Evolutionary conservation across 2,888 invertebrate genomes (phyloP).

Genomic region (Margaritifera margaritifera): DNA sequence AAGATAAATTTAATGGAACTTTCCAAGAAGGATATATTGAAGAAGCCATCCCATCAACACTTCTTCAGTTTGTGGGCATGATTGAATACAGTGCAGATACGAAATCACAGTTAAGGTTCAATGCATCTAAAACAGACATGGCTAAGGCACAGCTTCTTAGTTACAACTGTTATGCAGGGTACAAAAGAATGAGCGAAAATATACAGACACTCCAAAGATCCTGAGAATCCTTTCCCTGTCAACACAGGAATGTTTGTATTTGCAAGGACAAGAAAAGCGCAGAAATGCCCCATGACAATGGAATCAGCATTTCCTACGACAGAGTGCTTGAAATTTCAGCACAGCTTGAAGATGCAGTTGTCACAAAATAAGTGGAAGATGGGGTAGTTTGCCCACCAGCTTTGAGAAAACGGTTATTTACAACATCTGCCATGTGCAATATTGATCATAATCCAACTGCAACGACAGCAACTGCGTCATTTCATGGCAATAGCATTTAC

Average conservation of each 20-base stretch:
- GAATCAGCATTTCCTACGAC: no score
- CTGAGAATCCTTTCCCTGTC: constrained; percentile 24
- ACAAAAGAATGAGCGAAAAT: constrained; percentile 3
- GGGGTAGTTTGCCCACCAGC: constrained; percentile 29
- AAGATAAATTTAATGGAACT: no score
- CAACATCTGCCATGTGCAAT: constrained; percentile 44
- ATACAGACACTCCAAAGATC: constrained; percentile 15
- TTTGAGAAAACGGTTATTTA: constrained; percentile 37
- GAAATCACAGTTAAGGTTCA: no score
- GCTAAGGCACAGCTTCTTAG: constrained; percentile 17
- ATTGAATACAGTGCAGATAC: no score
- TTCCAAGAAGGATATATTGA: no score
- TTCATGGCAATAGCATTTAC: constrained; percentile 27
- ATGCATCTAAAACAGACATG: no score
- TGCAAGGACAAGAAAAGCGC: constrained; percentile 37
- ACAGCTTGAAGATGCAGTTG: constrained; percentile 30
- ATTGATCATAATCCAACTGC: no score
- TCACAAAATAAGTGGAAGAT: constrained; percentile 24
- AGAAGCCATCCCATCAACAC: no score
- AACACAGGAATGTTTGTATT: constrained; percentile 23
- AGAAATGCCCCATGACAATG: constrained; percentile 43
- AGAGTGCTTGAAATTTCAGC: constrained; percentile 46
- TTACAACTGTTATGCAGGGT: constrained; percentile 20
- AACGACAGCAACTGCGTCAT: constrained; percentile 24
- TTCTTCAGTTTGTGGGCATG: no score